phyloP scores from a whole-genome alignment of 64 coral and sea anemone genomes.

The Anthopleura sola region DNA sequence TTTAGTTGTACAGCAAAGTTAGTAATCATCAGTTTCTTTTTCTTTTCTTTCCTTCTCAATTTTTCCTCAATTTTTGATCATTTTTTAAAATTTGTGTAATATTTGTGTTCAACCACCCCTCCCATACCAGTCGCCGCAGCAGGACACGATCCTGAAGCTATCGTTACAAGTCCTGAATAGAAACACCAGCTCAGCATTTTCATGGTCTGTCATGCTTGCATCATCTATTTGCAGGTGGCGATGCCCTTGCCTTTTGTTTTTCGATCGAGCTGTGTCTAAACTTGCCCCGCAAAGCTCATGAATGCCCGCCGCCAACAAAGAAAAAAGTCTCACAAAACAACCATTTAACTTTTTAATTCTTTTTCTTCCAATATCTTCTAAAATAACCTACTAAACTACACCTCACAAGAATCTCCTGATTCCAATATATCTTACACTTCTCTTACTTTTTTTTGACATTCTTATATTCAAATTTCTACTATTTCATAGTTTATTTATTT shows the following conservation, averaged over 20 bases:
- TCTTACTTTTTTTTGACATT: background rate
- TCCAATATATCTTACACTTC: background rate
- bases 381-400: background rate
- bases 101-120: background rate
- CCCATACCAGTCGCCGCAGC: no score
- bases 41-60: no score
- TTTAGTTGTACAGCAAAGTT: no score
- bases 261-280: background rate
- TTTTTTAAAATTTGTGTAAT: no score
- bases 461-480: background rate
- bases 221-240: slow-evolving; percentile 4
- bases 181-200: background rate
- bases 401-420: background rate
- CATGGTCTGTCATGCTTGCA: background rate
- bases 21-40: no score
- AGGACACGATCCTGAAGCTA: background rate
- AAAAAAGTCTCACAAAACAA: background rate
- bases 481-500: background rate
- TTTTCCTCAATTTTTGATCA: no score
- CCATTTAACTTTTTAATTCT: background rate
- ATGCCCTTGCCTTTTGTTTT: slow-evolving; percentile 3
- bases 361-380: no score
- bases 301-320: background rate
- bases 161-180: background rate
- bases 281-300: background rate